Conservation (phyloP, 2,797 vertebrate species). For the Chanos chanos region DNA sequence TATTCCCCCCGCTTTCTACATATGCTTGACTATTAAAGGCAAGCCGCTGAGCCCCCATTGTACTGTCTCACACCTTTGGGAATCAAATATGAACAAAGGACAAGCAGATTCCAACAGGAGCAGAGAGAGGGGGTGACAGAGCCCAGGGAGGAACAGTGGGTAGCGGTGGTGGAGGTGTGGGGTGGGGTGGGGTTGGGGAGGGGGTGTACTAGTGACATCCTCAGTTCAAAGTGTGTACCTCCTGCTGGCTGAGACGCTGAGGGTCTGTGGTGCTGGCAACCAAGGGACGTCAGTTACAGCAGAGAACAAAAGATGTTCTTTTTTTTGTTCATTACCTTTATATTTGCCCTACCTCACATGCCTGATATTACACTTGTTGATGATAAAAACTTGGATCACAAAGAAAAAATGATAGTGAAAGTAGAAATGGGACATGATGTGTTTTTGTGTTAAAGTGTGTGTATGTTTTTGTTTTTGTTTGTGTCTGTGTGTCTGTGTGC, state of each 20-base stretch:
- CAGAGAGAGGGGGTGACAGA: not conserved
- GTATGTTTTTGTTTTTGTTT: too few relatives aligned
- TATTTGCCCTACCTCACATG: conserved; percentile 36
- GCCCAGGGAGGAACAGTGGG: not conserved
- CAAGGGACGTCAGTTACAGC: conserved; percentile 6
- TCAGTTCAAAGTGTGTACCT: conserved; percentile 52
- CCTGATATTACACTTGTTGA: not conserved
- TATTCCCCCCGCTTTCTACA: conserved; percentile 45
- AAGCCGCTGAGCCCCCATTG: conserved; percentile 41
- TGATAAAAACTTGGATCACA: conserved; percentile 3
- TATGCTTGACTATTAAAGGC: conserved; percentile 53
- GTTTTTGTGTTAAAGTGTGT: too few relatives aligned
- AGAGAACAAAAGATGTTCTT: conserved; percentile 41
- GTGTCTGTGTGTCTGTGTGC: conserved; percentile 3
- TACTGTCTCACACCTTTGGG: conserved; percentile 52
- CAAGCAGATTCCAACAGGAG: conserved; percentile 36
- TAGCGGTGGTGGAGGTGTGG: conserved; percentile 6
- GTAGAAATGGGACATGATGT: too few relatives aligned
- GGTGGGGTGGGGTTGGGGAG: not conserved
- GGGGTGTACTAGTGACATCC: conserved; percentile 47
- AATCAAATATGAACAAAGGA: conserved; percentile 68
- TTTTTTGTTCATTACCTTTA: conserved; percentile 54
- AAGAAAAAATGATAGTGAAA: not conserved
- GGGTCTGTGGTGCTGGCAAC: conserved; percentile 29
- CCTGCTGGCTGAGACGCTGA: conserved; percentile 10